Base-by-base conservation (phyloP, 2,113 vertebrate species). In the Phylloscopus trochilus region DNA sequence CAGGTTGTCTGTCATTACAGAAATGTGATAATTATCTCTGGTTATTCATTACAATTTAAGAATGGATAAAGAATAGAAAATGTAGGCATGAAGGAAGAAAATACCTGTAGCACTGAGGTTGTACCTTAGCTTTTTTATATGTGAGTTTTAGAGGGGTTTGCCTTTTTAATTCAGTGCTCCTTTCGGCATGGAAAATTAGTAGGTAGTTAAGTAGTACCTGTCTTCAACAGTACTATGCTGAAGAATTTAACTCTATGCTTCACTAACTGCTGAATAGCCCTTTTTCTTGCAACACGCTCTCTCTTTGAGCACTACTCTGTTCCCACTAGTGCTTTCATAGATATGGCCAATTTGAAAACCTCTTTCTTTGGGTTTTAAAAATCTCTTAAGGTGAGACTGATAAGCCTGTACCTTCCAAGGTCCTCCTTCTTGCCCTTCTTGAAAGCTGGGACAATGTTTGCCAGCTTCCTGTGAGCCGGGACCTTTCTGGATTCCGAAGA, bases 11-110 rank as follows among this genome's bases (percentile, higher is more conserved):
- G 87, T 89, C 94, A 92, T 96, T 97, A 96, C 56, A 96, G 83
- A 96, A 95, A 94, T 83, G 31, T 80, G 83, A 68, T 96, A 83
- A 92, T 96, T 90, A 89, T 89, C 43, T 84, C 69, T 96, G 35
- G 87, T 90, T 70, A 60, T 97, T 96, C 68, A 37, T 93, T 86
- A 59, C 76, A 83, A 76, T 96, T 96, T 92, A 90, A 95, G 95
- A 95, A 91, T 52, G 37, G 43, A 93, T 93, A 95, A 94, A 87
- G 60, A 92, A 52, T 51, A 81, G 91, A 89, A 94, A 96, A 94
- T 73, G 55, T 74, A 68, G 52, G 47, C 63, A 89, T 80, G 87
- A 95, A 92, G 87, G 23, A 85, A 12, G 37, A 9, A 80, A 94
- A 77, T 83, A 74, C 87, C 74, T 91, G 56, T 39, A 80, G 28